These are phyloP conservation scores for Heliconius charithonia DNA, from an alignment of 2,888 invertebrate species.

Conservation along the genomic window DNA sequence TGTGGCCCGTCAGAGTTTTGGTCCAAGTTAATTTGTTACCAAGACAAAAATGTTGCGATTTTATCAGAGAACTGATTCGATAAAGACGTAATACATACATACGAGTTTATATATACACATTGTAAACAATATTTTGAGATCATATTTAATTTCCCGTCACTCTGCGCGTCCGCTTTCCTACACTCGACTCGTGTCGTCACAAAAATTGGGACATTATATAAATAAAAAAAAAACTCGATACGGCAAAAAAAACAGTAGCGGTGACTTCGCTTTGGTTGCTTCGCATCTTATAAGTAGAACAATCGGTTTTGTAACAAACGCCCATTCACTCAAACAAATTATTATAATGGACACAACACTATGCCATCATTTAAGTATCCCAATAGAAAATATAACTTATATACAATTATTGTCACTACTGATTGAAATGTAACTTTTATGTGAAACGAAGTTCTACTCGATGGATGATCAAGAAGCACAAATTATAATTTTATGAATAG, in stretches of 20 bases:
- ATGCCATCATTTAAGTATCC: conserved; percentile 40
- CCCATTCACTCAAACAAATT: conserved; percentile 35
- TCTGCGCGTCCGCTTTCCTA: conserved; percentile 20
- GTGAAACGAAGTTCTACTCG: neutral
- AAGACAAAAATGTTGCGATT: conserved; percentile 39
- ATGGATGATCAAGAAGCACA: neutral
- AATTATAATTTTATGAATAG: neutral
- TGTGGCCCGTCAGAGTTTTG: conserved; percentile 68
- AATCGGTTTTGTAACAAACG: conserved; percentile 16
- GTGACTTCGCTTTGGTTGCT: conserved; percentile 35
- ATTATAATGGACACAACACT: conserved; percentile 32
- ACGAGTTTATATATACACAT: conserved; percentile 66
- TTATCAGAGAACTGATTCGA: conserved; percentile 27
- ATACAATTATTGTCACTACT: conserved; percentile 51
- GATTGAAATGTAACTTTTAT: conserved; percentile 34
- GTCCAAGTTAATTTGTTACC: conserved; percentile 63
- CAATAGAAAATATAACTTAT: conserved; percentile 45
- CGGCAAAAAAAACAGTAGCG: conserved; percentile 27
- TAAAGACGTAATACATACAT: conserved; percentile 50
- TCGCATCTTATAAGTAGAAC: conserved; percentile 30
- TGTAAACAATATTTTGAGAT: conserved; percentile 78
- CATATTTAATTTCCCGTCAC: conserved; percentile 68
- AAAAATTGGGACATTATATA: neutral
- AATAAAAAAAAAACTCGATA: neutral
- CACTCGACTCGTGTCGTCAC: neutral